Evolutionary conservation across 1,140 invertebrate species (phyloP).

Genomic region (Aphis gossypii): DNA sequence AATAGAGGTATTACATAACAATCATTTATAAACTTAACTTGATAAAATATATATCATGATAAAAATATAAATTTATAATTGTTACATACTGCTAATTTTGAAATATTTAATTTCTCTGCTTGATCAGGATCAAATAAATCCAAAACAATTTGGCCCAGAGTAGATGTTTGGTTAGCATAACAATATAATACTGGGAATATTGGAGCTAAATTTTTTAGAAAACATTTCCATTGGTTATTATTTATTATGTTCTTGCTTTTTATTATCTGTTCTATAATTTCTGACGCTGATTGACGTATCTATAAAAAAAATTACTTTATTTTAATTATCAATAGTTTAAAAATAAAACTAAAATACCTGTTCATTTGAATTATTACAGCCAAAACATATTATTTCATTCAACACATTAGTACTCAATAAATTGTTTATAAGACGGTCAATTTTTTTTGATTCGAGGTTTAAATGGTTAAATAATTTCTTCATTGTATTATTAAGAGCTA

Average conservation of each 20-base stretch:
- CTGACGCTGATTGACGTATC: constrained; percentile 44
- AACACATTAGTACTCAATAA: constrained; percentile 32
- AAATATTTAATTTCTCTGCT: constrained; percentile 7
- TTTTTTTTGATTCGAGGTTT: not conserved
- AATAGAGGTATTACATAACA: too few species aligned
- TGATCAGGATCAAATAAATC: constrained; percentile 50
- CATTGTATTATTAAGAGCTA: not conserved
- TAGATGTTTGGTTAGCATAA: constrained; percentile 11
- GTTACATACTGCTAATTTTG: constrained; percentile 29
- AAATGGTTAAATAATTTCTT: constrained; percentile 16
- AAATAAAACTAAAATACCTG: constrained; percentile 8
- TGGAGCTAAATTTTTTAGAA: constrained; percentile 35
- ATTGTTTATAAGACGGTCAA: not conserved
- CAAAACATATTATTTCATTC: constrained; percentile 41
- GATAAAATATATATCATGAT: not conserved
- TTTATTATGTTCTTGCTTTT: constrained; percentile 23
- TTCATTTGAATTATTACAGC: constrained; percentile 22
- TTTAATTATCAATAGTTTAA: not conserved
- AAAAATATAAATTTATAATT: not conserved
- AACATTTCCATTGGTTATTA: constrained; percentile 5
- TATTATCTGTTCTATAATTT: constrained; percentile 32
- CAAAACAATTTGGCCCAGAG: constrained; percentile 25
- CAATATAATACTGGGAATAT: constrained; percentile 17
- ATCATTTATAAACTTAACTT: not conserved
- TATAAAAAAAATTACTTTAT: not conserved